Evolutionary conservation across 2,797 vertebrate species (phyloP), one percentile per base, ranked within the genome.

Genomic region (Falco columbarius): DNA sequence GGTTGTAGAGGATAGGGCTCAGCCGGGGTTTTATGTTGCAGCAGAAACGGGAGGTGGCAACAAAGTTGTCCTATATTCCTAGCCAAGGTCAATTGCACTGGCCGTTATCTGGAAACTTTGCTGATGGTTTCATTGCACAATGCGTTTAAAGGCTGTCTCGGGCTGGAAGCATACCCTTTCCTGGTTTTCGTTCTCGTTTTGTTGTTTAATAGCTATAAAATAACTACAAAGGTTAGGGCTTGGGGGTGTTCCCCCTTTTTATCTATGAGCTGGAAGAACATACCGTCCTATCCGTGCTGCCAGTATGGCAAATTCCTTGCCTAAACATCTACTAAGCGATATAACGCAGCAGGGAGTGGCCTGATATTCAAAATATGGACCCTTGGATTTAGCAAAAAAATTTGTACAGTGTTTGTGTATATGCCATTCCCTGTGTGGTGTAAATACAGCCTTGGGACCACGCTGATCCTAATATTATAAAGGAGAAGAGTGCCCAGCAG

Each of bases 11-110:
- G 23, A 3, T 8, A 20, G 54, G 7, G 36, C 38, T 81, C 27
- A 2, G 42, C 24, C 5, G 10, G 56, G 71, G 30, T 44, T 89
- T 55, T 51, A 1, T 15, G 63, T 82, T 87, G 95, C 92, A 44
- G 93, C 74, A 38, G 84, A 34, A 40, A 70, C 7, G 71, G 46
- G 86, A 84, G 95, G 47, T 58, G 74, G 81, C 36, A 73, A 58
- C 66, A 9, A 59, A 92, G 74, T 84, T 95, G 94, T 74, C 91
- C 81, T 59, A 3, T 85, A 29, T 81, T 66, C 24, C 12, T 6
- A 38, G 66, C 89, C 95, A 97, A 97, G 96, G 96, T 97, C 96
- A 95, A 32, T 38, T 14, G 68, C 65, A 2, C 36, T 26, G 86
- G n/a, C 85, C 47, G 34, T 75, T 94, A 51, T 83, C 80, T 86